Percentiles rank a stretch among this genome's conserved stretches.
These are phyloP conservation scores for Melanerpes formicivorus DNA, from an alignment of 2,113 vertebrate species.

Conservation along the genomic window DNA sequence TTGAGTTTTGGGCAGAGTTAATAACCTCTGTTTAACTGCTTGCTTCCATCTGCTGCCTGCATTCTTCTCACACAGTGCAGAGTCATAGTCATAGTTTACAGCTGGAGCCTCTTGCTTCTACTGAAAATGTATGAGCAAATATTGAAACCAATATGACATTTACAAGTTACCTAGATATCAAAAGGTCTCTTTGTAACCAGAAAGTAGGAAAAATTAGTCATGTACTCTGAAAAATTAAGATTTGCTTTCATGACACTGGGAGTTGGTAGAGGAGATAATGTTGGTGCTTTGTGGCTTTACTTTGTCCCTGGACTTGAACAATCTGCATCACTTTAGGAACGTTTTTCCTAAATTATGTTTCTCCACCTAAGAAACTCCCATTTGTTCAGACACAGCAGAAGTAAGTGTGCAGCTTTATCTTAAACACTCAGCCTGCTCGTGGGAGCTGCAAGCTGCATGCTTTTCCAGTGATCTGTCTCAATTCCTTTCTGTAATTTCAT, in stretches of 20 bases:
- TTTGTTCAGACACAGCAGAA: not conserved
- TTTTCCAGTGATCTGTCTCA: not conserved
- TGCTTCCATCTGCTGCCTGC: not conserved
- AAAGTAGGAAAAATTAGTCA: not conserved
- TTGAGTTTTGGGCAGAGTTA: not conserved
- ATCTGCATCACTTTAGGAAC: not conserved
- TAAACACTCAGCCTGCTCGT: not conserved
- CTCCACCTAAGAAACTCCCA: not conserved
- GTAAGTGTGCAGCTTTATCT: not conserved
- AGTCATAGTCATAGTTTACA: not conserved
- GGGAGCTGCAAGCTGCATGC: not conserved
- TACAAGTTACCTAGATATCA: not conserved
- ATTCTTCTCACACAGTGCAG: not conserved
- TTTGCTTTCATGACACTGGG: not conserved
- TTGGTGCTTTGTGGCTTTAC: not conserved
- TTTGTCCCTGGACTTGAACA: not conserved
- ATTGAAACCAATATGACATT: not conserved
- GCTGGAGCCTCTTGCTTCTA: not conserved
- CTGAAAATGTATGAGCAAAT: not conserved
- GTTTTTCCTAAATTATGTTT: not conserved
- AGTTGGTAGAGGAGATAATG: not conserved
- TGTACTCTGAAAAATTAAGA: not conserved
- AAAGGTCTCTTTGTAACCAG: not conserved
- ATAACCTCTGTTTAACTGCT: not conserved
- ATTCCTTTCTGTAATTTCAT: not conserved